A percentile compares a stretch with the other conserved stretches of the same genome.
Evolutionary conservation across 2,113 vertebrate species (phyloP).

Genomic region (Cercopithecus mona): DNA sequence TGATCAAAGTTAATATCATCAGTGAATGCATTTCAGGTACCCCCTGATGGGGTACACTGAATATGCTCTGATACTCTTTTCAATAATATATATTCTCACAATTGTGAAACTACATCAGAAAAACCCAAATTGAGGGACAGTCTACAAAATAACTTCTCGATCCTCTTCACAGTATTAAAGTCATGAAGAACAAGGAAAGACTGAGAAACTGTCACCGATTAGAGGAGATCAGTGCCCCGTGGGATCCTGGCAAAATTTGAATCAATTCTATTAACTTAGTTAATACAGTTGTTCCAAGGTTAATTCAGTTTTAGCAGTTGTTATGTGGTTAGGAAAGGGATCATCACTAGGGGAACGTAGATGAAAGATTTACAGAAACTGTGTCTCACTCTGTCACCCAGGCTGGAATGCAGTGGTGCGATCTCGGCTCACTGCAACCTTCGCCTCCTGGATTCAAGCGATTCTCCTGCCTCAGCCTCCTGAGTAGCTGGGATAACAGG

Average conservation of each 20-base stretch:
- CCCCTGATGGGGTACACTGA: neutral
- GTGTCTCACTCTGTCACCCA: too few species aligned
- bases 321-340: neutral
- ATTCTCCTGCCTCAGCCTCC: too few species aligned
- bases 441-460: too few species aligned
- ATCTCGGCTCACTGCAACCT: too few species aligned
- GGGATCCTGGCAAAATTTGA: neutral
- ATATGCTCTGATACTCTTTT: neutral
- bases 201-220: neutral
- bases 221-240: neutral
- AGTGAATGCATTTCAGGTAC: fast-evolving
- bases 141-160: neutral
- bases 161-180: neutral
- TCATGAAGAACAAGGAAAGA: neutral
- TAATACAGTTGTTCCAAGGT: neutral
- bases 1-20: neutral
- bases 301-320: neutral
- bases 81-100: neutral
- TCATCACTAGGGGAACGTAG: neutral
- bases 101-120: neutral
- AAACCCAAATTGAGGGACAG: neutral
- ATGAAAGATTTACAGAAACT: neutral
- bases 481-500: too few species aligned
- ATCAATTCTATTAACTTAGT: neutral
- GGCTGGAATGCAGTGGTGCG: too few species aligned